These are phyloP conservation scores for Penaeus japonicus DNA, from an alignment of 1,140 invertebrate species.

Conservation along the genomic window DNA sequence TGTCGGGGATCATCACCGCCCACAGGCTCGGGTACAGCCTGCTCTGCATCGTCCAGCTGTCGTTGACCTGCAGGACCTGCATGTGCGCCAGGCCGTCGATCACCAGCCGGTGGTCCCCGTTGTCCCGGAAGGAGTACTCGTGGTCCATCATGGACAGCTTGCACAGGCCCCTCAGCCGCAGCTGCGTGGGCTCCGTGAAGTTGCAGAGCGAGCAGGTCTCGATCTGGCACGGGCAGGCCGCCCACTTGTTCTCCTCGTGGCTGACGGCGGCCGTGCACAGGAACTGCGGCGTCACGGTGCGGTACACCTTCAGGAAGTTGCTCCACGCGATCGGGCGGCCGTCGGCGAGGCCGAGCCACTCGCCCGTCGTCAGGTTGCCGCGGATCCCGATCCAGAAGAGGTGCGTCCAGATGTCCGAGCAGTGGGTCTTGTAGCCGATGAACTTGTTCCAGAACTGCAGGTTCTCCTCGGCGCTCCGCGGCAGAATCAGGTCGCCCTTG, in stretches of 20 bases:
- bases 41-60: neutral
- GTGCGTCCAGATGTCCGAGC: conserved; percentile 26
- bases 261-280: neutral
- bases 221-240: conserved; percentile 14
- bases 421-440: neutral
- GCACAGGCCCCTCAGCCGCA: conserved; percentile 3
- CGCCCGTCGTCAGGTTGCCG: neutral
- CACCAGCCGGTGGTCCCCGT: neutral
- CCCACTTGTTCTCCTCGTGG: conserved; percentile 22
- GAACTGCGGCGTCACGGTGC: neutral
- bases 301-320: conserved; percentile 7
- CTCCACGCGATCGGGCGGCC: neutral
- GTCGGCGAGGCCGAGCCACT: neutral
- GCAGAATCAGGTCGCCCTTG: neutral
- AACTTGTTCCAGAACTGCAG: neutral
- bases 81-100: conserved; percentile 16
- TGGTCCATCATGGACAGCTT: neutral
- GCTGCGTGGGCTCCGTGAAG: neutral
- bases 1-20: neutral
- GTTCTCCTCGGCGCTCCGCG: neutral
- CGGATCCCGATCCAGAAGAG: conserved; percentile 16
- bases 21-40: neutral
- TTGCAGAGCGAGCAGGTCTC: conserved; percentile 8
- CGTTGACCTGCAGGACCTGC: neutral
- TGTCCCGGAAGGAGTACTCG: neutral